Evolutionary conservation across 2,113 vertebrate genomes (phyloP), one percentile per base, ranked within the genome.

Genomic region (Podarcis raffonei): DNA sequence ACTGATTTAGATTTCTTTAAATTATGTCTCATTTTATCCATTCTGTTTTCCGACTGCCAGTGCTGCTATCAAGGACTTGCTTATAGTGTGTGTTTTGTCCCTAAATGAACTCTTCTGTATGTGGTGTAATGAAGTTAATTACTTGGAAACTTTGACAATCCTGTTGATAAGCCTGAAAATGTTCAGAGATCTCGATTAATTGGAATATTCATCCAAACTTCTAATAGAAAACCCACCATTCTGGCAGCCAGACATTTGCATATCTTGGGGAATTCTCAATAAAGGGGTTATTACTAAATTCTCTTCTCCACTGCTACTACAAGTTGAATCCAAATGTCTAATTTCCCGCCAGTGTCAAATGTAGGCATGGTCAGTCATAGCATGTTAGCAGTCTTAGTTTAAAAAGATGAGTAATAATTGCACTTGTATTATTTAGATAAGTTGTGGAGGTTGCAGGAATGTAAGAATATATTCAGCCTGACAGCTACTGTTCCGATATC

Each of bases 31-130:
- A 81, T 62, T 6, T 90, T 82, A 16, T 85, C 11, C 77, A 90
- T 85, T 39, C 32, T 90, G 75, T 90, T 11, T 82, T 88, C 88
- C 13, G 83, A 90, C 87, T 89, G 87, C 42, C 32, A 57, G 92
- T 85, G 84, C 74, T 91, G 35, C 1, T 68, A n/a, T 79, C 23
- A 42, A 35, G 2, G 89, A 91, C 57, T 4, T 30, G 30, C 20
- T 25, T 65, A 79, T 87, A 35, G 30, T 82, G 57, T 30, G 15
- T 71, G 13, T 87, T 35, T 81, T 75, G 66, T 78, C 30, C 15
- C 74, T 30, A 82, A 23, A 39, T 65, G 59, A 76, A 75, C 72
- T 77, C 53, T 62, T 76, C 35, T 76, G 2, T 65, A 30, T 37
- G 23, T 59, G 32, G 53, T 53, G 66, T 83, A 66, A 71, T 48